phyloP scores from a whole-genome alignment of 2,797 vertebrate genomes.

The Ibycter americanus region DNA sequence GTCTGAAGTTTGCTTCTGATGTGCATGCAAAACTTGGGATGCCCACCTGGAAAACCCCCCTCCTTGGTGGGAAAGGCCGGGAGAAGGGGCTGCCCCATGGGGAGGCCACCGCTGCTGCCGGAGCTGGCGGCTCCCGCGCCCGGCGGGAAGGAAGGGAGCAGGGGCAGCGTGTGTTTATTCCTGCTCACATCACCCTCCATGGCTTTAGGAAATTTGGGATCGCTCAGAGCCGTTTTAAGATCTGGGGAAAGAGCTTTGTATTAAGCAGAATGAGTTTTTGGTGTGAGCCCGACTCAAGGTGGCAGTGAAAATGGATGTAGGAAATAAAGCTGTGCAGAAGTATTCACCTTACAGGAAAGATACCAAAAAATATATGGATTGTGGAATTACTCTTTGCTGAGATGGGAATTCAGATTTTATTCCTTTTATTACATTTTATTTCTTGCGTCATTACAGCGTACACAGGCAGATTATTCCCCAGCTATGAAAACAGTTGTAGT shows the following conservation, averaged over 20 bases:
- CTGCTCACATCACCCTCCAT: too few species aligned
- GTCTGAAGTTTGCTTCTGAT: not conserved
- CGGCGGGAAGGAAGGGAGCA: too few species aligned
- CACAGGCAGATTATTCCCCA: constrained; percentile 54
- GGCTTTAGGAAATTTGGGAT: not conserved
- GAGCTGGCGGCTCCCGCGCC: not conserved
- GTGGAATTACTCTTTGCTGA: constrained; percentile 10
- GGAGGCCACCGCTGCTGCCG: fast-evolving
- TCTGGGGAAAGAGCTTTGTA: not conserved
- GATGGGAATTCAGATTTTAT: constrained; percentile 30
- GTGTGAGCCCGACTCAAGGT: not conserved
- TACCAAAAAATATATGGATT: not conserved
- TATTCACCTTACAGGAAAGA: not conserved
- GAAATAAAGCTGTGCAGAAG: not conserved
- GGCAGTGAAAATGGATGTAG: not conserved
- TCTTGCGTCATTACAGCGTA: constrained; percentile 19
- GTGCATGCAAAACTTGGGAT: not conserved
- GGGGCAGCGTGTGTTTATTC: too few species aligned
- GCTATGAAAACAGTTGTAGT: not conserved
- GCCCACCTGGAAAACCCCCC: not conserved
- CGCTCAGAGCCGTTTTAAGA: not conserved
- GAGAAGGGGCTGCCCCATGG: not conserved
- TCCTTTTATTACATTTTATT: constrained; percentile 20
- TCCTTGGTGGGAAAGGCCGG: not conserved
- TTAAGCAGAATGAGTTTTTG: not conserved